These are phyloP conservation scores for Papilio glaucus DNA, from an alignment of 1,140 invertebrate genomes.

Conservation along the genomic window DNA sequence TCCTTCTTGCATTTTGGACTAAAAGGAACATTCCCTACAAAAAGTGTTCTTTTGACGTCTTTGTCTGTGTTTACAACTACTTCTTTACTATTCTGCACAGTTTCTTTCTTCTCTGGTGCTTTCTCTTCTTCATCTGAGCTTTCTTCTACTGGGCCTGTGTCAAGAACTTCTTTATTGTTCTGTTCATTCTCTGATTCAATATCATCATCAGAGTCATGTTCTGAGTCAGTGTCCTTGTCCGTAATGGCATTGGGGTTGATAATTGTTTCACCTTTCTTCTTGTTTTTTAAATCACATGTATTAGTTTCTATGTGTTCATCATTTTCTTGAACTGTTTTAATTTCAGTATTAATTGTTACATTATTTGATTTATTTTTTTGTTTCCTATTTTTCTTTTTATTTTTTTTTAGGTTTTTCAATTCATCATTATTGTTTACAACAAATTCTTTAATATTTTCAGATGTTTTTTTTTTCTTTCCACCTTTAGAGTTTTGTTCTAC, in stretches of 20 bases:
- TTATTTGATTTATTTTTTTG: conserved; percentile 26
- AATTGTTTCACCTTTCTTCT: conserved; percentile 37
- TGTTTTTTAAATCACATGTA: conserved; percentile 40
- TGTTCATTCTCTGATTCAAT: conserved; percentile 74
- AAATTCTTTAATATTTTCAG: conserved; percentile 22
- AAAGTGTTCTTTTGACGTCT: conserved; percentile 84
- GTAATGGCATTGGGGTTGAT: conserved; percentile 76
- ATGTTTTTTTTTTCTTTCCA: too few species aligned
- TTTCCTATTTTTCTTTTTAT: conserved; percentile 43
- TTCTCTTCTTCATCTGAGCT: conserved; percentile 65
- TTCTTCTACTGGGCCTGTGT: conserved; percentile 50
- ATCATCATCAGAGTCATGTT: conserved; percentile 77
- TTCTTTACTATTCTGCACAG: conserved; percentile 28
- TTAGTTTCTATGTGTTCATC: conserved; percentile 35
- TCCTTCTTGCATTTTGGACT: conserved; percentile 77
- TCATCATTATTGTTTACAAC: conserved; percentile 20
- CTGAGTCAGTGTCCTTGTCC: conserved; percentile 70
- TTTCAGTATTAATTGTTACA: background rate
- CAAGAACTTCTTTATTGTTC: conserved; percentile 63
- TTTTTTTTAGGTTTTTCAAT: conserved; percentile 29
- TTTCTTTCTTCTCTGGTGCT: conserved; percentile 43
- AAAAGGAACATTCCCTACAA: conserved; percentile 88
- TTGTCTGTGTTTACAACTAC: conserved; percentile 47
- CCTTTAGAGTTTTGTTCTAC: conserved; percentile 32
- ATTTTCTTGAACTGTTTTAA: background rate